These are phyloP conservation scores for Pollicipes pollicipes DNA, from an alignment of 1,140 invertebrate genomes.

Conservation along the genomic window DNA sequence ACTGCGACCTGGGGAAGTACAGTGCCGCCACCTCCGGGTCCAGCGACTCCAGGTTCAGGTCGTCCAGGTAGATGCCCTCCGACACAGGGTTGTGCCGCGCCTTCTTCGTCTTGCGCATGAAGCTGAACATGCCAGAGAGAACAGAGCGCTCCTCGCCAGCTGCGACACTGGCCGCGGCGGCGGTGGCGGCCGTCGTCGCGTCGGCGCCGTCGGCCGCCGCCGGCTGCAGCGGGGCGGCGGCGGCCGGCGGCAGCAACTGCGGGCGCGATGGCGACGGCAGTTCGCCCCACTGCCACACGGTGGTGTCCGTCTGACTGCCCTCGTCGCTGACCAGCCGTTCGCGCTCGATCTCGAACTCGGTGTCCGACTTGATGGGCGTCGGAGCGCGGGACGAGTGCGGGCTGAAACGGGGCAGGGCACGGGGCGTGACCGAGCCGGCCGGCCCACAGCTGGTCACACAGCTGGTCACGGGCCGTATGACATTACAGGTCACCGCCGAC, in stretches of 20 bases:
- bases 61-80: constrained; percentile 82
- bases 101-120: constrained; percentile 64
- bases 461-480: no score
- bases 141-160: constrained; percentile 47
- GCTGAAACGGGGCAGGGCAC: constrained; percentile 28
- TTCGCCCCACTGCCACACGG: constrained; percentile 92
- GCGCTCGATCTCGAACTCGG: constrained; percentile 59
- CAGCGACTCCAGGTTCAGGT: constrained; percentile 68
- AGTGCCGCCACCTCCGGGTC: constrained; percentile 76
- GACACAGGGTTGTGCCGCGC: constrained; percentile 44
- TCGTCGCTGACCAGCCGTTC: constrained; percentile 24
- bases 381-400: constrained; percentile 46
- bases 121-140: constrained; percentile 75
- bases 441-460: no score
- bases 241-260: constrained; percentile 3
- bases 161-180: background rate
- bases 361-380: constrained; percentile 78
- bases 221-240: background rate
- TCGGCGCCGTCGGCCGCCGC: background rate
- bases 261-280: constrained; percentile 37
- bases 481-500: no score
- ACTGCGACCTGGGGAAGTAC: constrained; percentile 48
- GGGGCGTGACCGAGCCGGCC: no score
- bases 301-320: constrained; percentile 31
- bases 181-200: background rate